Conservation (phyloP, 1,140 invertebrate genomes). For the Dreissena polymorpha region DNA sequence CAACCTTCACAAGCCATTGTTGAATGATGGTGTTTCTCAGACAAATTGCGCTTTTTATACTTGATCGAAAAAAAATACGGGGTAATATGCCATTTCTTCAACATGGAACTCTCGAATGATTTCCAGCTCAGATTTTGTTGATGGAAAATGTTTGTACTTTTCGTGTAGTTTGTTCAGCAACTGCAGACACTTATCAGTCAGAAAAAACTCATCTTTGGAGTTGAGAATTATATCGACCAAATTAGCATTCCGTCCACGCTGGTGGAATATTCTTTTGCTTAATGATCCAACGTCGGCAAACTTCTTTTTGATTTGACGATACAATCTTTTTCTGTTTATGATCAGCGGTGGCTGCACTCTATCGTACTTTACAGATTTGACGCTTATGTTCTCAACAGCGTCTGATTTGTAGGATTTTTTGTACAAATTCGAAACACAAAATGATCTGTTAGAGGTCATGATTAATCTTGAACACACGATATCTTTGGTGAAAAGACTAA, state of each 20-base stretch:
- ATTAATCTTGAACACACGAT: slow-evolving; percentile 11
- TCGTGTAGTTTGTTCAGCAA: not conserved
- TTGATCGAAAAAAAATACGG: no score
- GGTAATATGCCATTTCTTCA: not conserved
- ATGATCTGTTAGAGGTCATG: not conserved
- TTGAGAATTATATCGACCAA: slow-evolving; percentile 13
- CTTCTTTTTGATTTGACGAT: not conserved
- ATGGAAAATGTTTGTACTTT: not conserved
- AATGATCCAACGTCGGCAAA: slow-evolving; percentile 11
- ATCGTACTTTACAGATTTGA: not conserved
- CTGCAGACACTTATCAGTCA: not conserved
- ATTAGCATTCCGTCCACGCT: slow-evolving; percentile 19
- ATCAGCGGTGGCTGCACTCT: slow-evolving; percentile 1
- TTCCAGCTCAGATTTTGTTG: not conserved
- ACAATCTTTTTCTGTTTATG: not conserved
- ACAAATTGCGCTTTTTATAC: no score
- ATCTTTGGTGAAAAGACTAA: not conserved
- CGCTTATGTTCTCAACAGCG: slow-evolving; percentile 1
- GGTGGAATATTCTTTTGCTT: not conserved
- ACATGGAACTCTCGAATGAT: not conserved
- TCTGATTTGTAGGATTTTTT: slow-evolving; percentile 1
- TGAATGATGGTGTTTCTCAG: not conserved
- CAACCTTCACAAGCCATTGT: slow-evolving; percentile 12
- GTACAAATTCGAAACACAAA: slow-evolving; percentile 5
- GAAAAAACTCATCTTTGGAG: slow-evolving; percentile 13